Evolutionary conservation across 2,797 vertebrate species (phyloP).

Genomic region (Oryzias dopingdopingensis): DNA sequence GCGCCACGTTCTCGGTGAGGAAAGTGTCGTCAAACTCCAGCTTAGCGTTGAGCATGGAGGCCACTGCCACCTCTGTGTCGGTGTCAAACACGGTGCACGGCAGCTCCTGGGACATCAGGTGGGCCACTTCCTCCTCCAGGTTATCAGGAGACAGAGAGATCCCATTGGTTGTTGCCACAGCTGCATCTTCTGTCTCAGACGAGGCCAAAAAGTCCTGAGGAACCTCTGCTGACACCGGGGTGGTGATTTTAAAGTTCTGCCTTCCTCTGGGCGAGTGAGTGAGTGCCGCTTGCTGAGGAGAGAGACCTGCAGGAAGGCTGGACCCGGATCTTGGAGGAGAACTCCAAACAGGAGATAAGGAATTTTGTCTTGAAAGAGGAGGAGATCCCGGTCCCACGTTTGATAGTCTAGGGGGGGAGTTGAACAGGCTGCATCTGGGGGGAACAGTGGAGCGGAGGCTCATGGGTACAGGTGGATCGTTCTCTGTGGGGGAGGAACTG

Average conservation of each 20-base stretch:
- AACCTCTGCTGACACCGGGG: conserved; percentile 71
- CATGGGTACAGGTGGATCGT: conserved; percentile 49
- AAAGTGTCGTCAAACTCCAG: conserved; percentile 86
- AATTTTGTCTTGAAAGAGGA: conserved; percentile 63
- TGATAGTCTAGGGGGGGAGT: conserved; percentile 64
- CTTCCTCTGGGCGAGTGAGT: conserved; percentile 60
- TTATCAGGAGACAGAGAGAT: conserved; percentile 66
- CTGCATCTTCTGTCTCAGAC: conserved; percentile 73
- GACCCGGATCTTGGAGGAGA: conserved; percentile 64
- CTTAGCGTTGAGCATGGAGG: conserved; percentile 81
- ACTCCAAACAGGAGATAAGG: conserved; percentile 63
- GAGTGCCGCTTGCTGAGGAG: conserved; percentile 49
- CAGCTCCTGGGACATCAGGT: conserved; percentile 75
- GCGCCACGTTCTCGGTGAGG: conserved; percentile 77
- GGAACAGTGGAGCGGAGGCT: conserved; percentile 61
- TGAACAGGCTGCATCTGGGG: conserved; percentile 63
- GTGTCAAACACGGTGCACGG: conserved; percentile 74
- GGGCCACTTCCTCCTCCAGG: conserved; percentile 68
- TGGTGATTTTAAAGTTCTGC: conserved; percentile 69
- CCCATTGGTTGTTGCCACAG: conserved; percentile 66
- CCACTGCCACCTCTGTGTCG: conserved; percentile 81
- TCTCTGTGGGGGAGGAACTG: conserved; percentile 75
- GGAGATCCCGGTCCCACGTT: conserved; percentile 56
- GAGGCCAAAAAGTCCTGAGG: conserved; percentile 74
- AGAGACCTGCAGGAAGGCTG: conserved; percentile 57